Conservation (phyloP, 1,140 invertebrate species). For the Penaeus chinensis region DNA sequence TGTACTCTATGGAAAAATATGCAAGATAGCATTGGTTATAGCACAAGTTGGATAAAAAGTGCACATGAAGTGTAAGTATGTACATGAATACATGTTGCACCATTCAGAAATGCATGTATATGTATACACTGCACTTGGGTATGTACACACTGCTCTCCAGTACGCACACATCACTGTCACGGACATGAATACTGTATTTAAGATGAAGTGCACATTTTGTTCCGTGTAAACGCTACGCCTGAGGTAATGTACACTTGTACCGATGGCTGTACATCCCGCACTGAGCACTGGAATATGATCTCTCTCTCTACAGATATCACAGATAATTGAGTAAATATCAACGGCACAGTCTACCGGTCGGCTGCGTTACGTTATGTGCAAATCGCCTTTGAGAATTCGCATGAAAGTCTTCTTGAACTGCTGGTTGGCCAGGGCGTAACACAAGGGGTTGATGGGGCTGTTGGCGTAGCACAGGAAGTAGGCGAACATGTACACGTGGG, state of each 20-base stretch:
- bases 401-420: slow-evolving; percentile 99
- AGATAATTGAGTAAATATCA: slow-evolving; percentile 52
- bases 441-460: slow-evolving; percentile 78
- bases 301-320: slow-evolving; percentile 54
- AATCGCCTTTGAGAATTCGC: slow-evolving; percentile 91
- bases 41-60: too few species aligned
- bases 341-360: slow-evolving; percentile 29
- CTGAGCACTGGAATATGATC: not conserved
- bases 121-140: slow-evolving; percentile 29
- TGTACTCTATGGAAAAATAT: slow-evolving; percentile 20
- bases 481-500: slow-evolving; percentile 95
- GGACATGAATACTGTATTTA: too few species aligned
- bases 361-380: slow-evolving; percentile 83
- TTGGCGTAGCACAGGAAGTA: slow-evolving; percentile 99
- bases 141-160: slow-evolving; percentile 10
- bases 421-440: slow-evolving; percentile 97
- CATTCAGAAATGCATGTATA: slow-evolving; percentile 1
- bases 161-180: slow-evolving; percentile 7
- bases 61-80: too few species aligned
- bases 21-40: not conserved
- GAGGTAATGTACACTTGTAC: not conserved
- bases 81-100: too few species aligned
- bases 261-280: slow-evolving; percentile 4
- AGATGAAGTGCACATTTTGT: too few species aligned
- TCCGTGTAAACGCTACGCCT: too few species aligned